Evolutionary conservation across 2,113 vertebrate species (phyloP).

Genomic region (Cololabis saira): DNA sequence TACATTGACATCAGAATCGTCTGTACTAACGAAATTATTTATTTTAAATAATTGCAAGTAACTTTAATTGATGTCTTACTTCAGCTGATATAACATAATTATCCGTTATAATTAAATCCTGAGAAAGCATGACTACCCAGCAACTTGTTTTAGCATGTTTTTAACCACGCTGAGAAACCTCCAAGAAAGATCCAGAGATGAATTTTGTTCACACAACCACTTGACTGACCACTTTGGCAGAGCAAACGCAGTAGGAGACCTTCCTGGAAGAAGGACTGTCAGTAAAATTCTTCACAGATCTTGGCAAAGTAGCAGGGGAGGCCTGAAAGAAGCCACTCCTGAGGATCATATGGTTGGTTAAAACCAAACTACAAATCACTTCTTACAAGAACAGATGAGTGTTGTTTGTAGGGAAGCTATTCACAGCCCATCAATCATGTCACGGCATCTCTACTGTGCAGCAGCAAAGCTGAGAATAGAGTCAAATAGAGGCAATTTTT

Average conservation of each 20-base stretch:
- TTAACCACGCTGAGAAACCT: constrained; percentile 45
- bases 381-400: constrained; percentile 25
- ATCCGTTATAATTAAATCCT: constrained; percentile 32
- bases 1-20: too few relatives aligned
- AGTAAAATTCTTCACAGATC: constrained; percentile 42
- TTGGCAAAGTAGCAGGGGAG: constrained; percentile 30
- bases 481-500: neutral
- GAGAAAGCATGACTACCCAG: constrained; percentile 25
- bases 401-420: constrained; percentile 28
- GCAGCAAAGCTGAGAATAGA: neutral
- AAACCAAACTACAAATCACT: constrained; percentile 24
- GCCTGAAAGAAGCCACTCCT: constrained; percentile 31
- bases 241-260: constrained; percentile 18
- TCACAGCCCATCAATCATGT: constrained; percentile 29
- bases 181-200: constrained; percentile 45
- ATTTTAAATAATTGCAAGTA: too few relatives aligned
- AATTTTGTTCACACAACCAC: constrained; percentile 25
- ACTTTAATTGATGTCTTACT: constrained; percentile 21
- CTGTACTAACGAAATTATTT: too few relatives aligned
- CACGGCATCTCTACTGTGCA: constrained; percentile 1
- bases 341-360: constrained; percentile 23
- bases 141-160: constrained; percentile 16
- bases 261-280: constrained; percentile 56
- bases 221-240: constrained; percentile 4
- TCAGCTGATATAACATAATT: constrained; percentile 19